Base-by-base conservation (phyloP, 2,113 vertebrate species). In the Apistogramma diplotaenia region DNA sequence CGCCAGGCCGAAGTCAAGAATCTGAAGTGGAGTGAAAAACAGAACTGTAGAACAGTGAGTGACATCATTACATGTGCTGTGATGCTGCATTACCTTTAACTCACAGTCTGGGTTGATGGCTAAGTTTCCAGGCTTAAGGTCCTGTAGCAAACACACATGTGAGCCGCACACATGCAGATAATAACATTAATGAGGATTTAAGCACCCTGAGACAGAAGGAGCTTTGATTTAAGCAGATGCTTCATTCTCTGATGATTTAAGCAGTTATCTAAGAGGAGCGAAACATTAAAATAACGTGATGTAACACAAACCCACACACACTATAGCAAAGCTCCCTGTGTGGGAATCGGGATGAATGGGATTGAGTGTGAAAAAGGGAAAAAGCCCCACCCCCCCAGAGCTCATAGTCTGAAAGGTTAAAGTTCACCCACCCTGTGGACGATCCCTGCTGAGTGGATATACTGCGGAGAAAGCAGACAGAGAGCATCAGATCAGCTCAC, bases 91-190 rank as follows among this genome's bases (percentile, higher is more conserved):
- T 93, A 99, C 98, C 97, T 99, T 99, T 67, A 99, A 87, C 81
- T 99, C 98, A 89, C 98, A 99, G 92, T 99, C 98, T 75, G 97
- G 97, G 2, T 99, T 99, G 78, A 99, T 97, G 2, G 97, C 97
- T 83, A 99, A 86, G 83, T 99, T 99, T 78, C 98, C 96, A 12
- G 98, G 98, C 91, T 99, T 99, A 43, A 99, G 96, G 89, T 99
- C 98, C 98, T 99, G 88, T 35, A 43, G 57, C 59, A 35, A 65
- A 27, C 37, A 84, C 11, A 74, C 29, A 19, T 27, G n/a, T 19
- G 1, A 76, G 46, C 37, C 23, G 9, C 49, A 49, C 15, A 70
- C 11, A 54, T 67, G 27, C 9, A 70, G 46, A 49, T 0, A 29
- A 9, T 19, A 65, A 43, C 15, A 27, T 67, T 27, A 27, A 23